Base-by-base conservation (phyloP, 37 sponge, comb jelly and placozoan genomes). In the Crambe crambe region DNA sequence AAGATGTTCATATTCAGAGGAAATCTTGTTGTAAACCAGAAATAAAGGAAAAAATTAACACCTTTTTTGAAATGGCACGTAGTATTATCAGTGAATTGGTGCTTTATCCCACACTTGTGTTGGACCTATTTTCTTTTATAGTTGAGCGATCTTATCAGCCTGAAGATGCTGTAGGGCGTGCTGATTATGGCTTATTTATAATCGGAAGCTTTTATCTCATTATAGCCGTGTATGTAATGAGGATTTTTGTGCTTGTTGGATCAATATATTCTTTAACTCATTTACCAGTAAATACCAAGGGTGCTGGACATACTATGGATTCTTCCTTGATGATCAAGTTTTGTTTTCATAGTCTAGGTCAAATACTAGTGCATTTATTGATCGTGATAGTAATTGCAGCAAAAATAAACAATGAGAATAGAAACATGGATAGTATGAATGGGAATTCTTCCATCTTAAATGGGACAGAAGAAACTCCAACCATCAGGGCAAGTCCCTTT, bases 341-440 rank as follows among this genome's bases (percentile, higher is more conserved):
- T 68, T 74, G 71, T 43, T 0, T 80, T 29, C 76, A 75, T 38
- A 40, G 64, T 22, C 9, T 86, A 0, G 56, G 63, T 34, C 87
- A 86, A 40, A 68, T 86, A 10, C 1, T 75, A 25, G 74, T 67
- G 2, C 87, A 86, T 56, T 23, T 74, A 1, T 2, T 68, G 4
- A 61, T 65, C 42, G 56, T 86, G 0, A 21, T 86, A 3, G 64
- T 61, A 23, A 60, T 86, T 30, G 80, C 40, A 0, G 58, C 57
- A 20, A 86, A 86, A 37, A 86, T 86, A 0, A n/a, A 54, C 12
- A 57, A 86, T 54, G 87, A 86, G 36, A 86, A 86, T 57, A n/a
- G n/a, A n/a, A n/a, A n/a, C n/a, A n/a, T n/a, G n/a, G n/a, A n/a
- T n/a, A 27, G 5, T 61, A 20, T 21, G 6, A 61, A 29, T 21